Conservation (phyloP, 1,140 invertebrate species). For the Eriocheir sinensis region DNA sequence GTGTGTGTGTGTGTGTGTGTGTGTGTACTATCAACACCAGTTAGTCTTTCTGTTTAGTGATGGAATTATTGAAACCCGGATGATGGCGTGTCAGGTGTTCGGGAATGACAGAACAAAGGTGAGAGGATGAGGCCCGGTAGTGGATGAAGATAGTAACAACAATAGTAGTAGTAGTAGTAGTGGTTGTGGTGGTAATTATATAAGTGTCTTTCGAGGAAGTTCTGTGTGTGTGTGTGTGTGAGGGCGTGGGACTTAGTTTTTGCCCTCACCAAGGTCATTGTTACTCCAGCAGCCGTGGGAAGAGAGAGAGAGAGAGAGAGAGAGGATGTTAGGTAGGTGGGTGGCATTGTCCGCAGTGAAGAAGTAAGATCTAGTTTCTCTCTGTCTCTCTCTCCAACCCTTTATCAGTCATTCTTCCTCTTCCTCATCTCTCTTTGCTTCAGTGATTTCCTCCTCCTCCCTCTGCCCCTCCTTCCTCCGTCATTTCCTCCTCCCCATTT, state of each 20-base stretch:
- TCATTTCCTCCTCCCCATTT: background rate
- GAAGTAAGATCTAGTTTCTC: background rate
- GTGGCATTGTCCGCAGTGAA: slow-evolving; percentile 35
- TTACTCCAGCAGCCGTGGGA: slow-evolving; percentile 56
- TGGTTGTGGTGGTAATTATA: background rate
- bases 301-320: background rate
- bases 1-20: no score
- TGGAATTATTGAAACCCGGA: background rate
- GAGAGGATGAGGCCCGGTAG: background rate
- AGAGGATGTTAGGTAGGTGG: background rate
- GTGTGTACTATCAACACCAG: no score
- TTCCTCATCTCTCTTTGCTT: background rate
- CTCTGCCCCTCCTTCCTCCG: background rate
- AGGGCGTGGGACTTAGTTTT: slow-evolving; percentile 35
- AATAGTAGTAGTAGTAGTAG: background rate
- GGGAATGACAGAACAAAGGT: background rate
- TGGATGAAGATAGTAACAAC: background rate
- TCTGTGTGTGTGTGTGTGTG: slow-evolving; percentile 41
- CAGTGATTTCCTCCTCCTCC: background rate
- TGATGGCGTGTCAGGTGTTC: background rate
- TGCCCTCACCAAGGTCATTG: slow-evolving; percentile 63
- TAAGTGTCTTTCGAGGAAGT: background rate
- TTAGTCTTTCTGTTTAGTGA: background rate
- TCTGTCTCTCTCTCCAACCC: slow-evolving; percentile 18
- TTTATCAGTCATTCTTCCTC: slow-evolving; percentile 17